phyloP scores from a whole-genome alignment of 2,113 vertebrate species.

The Nerophis lumbriciformis region DNA sequence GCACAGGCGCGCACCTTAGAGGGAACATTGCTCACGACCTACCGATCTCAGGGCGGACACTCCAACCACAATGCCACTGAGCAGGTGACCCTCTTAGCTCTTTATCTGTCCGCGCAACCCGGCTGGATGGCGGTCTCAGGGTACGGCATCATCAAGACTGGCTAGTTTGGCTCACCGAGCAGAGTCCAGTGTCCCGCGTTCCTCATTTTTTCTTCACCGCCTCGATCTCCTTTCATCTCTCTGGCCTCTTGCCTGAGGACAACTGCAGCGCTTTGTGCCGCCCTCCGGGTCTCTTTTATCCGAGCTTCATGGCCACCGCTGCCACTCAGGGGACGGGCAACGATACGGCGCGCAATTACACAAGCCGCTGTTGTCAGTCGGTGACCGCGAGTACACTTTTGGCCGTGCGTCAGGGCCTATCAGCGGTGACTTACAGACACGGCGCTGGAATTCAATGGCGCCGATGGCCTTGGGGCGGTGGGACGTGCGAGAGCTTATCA shows the following conservation, averaged over 20 bases:
- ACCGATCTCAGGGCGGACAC: too few relatives aligned
- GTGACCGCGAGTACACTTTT: constrained; percentile 40
- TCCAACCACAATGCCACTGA: too few relatives aligned
- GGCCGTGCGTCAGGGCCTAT: constrained; percentile 47
- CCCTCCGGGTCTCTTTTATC: constrained; percentile 41
- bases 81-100: constrained; percentile 40
- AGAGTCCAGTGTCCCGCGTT: constrained; percentile 41
- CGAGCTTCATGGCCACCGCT: constrained; percentile 37
- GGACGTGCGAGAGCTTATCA: constrained; percentile 57
- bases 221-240: background rate
- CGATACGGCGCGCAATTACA: constrained; percentile 38
- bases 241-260: constrained; percentile 57
- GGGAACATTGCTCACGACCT: too few relatives aligned
- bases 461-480: constrained; percentile 58
- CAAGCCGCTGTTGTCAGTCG: constrained; percentile 20
- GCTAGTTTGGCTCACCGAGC: constrained; percentile 50
- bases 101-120: constrained; percentile 61
- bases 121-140: constrained; percentile 54
- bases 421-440: constrained; percentile 51
- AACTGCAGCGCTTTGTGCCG: constrained; percentile 58
- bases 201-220: constrained; percentile 39
- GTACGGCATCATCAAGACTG: constrained; percentile 40
- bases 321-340: constrained; percentile 40
- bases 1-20: too few relatives aligned
- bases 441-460: constrained; percentile 51